A percentile compares a stretch with the other conserved stretches of the same genome.
These are phyloP conservation scores for Philopedon plagiatum DNA, from an alignment of 2,888 invertebrate genomes.

Conservation along the genomic window DNA sequence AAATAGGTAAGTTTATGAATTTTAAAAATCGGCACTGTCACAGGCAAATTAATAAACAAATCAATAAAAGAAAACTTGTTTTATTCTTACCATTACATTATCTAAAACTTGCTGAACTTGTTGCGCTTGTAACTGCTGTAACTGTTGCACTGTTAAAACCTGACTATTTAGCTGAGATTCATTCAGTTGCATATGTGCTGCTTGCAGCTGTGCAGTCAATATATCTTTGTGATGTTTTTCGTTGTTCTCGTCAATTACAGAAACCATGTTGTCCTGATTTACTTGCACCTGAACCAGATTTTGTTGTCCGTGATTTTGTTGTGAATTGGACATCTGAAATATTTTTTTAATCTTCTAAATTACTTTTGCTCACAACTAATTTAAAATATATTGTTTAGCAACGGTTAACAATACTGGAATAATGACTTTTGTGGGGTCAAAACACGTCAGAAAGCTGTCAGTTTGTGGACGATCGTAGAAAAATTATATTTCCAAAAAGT, in stretches of 20 bases:
- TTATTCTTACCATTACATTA: conserved; percentile 58
- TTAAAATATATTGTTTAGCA: too few relatives aligned
- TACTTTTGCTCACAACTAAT: too few relatives aligned
- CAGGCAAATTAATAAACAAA: too few relatives aligned
- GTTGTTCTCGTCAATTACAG: conserved; percentile 66
- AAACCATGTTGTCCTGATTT: conserved; percentile 67
- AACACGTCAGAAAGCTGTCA: too few relatives aligned
- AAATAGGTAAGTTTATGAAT: neutral
- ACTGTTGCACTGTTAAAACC: conserved; percentile 64
- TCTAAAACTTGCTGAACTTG: conserved; percentile 74
- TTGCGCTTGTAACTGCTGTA: conserved; percentile 71
- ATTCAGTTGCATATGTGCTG: conserved; percentile 71
- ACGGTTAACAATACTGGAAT: too few relatives aligned
- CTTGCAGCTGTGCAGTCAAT: conserved; percentile 62
- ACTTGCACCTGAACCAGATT: conserved; percentile 69
- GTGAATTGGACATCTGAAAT: conserved; percentile 38
- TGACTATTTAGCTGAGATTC: conserved; percentile 70
- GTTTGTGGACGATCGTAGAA: too few relatives aligned
- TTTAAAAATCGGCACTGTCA: too few relatives aligned
- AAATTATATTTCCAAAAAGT: too few relatives aligned
- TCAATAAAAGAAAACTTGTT: too few relatives aligned
- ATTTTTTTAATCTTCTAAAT: neutral
- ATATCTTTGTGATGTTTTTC: conserved; percentile 66
- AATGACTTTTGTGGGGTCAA: too few relatives aligned
- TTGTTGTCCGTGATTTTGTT: conserved; percentile 58